Percentiles rank a stretch among this genome's conserved stretches.
Evolutionary conservation across 2,797 vertebrate species (phyloP).

Genomic region (Jordanella pulchra): DNA sequence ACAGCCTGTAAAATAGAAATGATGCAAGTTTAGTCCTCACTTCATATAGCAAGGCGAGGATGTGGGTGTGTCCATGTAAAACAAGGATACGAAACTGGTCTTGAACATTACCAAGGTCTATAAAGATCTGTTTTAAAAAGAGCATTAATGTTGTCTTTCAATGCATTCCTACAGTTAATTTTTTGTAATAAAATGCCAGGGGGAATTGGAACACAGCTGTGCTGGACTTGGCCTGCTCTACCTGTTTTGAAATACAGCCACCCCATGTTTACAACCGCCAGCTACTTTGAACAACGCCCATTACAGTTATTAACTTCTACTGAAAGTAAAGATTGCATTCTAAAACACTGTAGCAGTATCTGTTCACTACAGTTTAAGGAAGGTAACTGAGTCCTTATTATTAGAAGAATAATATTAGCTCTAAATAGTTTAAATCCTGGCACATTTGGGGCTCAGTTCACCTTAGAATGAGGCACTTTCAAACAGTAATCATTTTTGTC

Average conservation of each 20-base stretch:
- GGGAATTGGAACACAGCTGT: background rate
- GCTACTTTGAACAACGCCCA: background rate
- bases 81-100: no score
- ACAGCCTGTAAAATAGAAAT: no score
- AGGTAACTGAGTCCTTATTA: background rate
- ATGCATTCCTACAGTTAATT: background rate
- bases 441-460: background rate
- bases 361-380: background rate
- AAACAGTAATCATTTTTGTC: background rate
- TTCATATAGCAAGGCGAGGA: no score
- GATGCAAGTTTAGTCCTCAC: no score
- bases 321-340: no score
- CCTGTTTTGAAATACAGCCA: background rate
- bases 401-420: background rate
- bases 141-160: background rate
- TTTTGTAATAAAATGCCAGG: background rate
- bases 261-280: background rate
- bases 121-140: background rate
- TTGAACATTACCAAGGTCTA: no score
- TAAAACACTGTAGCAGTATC: no score
- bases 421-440: background rate
- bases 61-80: no score
- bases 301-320: background rate
- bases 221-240: background rate
- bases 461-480: background rate